Percentiles rank a stretch among this genome's conserved stretches.
phyloP scores from a whole-genome alignment of 1,140 invertebrate species.

The Phymorhynchus buccinoides region DNA sequence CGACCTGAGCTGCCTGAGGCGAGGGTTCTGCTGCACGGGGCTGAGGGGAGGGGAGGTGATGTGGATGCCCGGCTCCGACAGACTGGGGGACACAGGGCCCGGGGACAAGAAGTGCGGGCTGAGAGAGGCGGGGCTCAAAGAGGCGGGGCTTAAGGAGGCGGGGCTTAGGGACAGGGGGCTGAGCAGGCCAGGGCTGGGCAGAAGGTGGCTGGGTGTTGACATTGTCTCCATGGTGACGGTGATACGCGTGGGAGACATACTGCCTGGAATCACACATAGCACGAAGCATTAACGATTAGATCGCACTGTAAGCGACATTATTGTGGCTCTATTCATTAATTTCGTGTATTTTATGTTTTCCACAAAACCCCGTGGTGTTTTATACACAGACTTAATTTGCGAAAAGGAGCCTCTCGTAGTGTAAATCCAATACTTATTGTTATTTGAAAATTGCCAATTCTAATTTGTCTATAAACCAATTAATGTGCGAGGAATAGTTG shows the following conservation, averaged over 20 bases:
- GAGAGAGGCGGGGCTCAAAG: background rate
- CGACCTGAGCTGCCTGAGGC: constrained; percentile 37
- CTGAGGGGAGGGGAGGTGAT: constrained; percentile 51
- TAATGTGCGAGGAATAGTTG: no score
- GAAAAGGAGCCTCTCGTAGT: no score
- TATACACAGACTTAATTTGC: no score
- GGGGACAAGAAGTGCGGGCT: constrained; percentile 14
- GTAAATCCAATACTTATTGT: no score
- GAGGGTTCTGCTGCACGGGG: constrained; percentile 43
- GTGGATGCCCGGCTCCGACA: constrained; percentile 43
- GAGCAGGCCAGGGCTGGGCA: constrained; percentile 28
- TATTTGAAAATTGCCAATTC: no score
- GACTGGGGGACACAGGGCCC: constrained; percentile 18
- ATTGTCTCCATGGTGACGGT: constrained; percentile 41
- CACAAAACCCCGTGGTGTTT: no score
- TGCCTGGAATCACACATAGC: constrained; percentile 17
- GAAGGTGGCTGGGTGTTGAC: constrained; percentile 31
- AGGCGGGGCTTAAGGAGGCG: constrained; percentile 21
- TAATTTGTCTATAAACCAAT: no score
- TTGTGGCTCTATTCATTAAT: no score
- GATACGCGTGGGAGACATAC: constrained; percentile 36
- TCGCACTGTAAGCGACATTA: no score
- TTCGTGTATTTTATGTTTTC: no score
- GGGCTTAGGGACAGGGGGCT: background rate
- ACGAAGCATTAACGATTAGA: no score